Conservation (phyloP, 2,888 invertebrate genomes). For the Acrobasis consociella region DNA sequence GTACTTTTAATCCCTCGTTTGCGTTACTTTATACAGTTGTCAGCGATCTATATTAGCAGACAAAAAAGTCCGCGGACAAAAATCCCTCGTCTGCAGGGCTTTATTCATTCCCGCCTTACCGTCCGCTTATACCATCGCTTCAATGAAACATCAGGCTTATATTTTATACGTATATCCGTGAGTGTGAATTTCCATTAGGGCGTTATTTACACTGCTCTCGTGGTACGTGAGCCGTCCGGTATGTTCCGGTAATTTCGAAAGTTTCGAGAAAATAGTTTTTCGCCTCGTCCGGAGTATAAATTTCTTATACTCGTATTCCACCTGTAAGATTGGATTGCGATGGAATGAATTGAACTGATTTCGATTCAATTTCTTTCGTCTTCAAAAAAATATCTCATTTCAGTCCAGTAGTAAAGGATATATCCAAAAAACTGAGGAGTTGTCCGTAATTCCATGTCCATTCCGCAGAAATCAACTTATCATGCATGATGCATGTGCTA, state of each 20-base stretch:
- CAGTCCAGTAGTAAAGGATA: no score
- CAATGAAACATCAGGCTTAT: constrained; percentile 31
- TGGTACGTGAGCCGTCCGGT: constrained; percentile 54
- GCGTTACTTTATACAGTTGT: no score
- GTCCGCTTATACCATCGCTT: background rate
- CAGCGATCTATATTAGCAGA: no score
- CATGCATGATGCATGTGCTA: no score
- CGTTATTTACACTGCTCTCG: constrained; percentile 71
- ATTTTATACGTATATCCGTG: constrained; percentile 42
- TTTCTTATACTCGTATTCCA: constrained; percentile 11
- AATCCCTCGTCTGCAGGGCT: no score
- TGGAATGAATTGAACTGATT: constrained; percentile 6
- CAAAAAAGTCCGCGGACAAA: no score
- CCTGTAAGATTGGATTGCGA: constrained; percentile 7
- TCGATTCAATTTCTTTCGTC: no score
- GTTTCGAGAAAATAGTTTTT: constrained; percentile 41
- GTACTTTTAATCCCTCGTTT: no score
- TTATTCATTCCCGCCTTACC: background rate
- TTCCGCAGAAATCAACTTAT: no score
- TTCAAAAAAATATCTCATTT: no score
- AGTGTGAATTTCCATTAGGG: constrained; percentile 71
- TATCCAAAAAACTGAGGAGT: no score
- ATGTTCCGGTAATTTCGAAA: constrained; percentile 56
- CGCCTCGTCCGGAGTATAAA: background rate
- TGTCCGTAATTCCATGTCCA: no score